Percentiles rank a stretch among this genome's conserved stretches.
phyloP scores from a whole-genome alignment of 1,140 invertebrate species.

The Microplitis mediator region DNA sequence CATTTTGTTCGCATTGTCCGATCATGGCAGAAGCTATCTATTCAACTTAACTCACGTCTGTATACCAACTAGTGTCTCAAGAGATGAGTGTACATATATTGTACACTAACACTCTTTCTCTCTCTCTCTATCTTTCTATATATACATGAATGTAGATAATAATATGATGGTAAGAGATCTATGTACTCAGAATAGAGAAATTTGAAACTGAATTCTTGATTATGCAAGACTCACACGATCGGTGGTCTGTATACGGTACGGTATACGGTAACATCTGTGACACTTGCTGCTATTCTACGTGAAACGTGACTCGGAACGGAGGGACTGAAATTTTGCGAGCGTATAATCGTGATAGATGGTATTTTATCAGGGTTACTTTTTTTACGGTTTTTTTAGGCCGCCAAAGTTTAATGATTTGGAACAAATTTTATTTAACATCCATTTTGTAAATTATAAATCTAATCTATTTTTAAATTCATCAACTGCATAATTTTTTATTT shows the following conservation, averaged over 20 bases:
- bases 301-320: constrained; percentile 7
- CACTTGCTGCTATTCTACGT: background rate
- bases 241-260: background rate
- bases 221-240: constrained; percentile 14
- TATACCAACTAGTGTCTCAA: too few relatives aligned
- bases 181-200: background rate
- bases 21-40: background rate
- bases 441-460: too few relatives aligned
- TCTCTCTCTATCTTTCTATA: background rate
- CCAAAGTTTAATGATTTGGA: too few relatives aligned
- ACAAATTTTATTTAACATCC: too few relatives aligned
- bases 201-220: constrained; percentile 21
- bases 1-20: background rate
- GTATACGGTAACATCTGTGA: background rate
- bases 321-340: background rate
- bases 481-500: too few relatives aligned
- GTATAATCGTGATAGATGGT: too few relatives aligned
- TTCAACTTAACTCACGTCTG: background rate
- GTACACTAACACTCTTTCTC: too few relatives aligned
- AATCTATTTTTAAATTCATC: too few relatives aligned
- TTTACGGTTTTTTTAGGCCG: too few relatives aligned
- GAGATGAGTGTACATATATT: too few relatives aligned
- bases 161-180: background rate
- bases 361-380: too few relatives aligned
- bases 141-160: background rate